Conservation (phyloP, 2,888 invertebrate genomes). For the Hirtodrosophila trivittata region DNA sequence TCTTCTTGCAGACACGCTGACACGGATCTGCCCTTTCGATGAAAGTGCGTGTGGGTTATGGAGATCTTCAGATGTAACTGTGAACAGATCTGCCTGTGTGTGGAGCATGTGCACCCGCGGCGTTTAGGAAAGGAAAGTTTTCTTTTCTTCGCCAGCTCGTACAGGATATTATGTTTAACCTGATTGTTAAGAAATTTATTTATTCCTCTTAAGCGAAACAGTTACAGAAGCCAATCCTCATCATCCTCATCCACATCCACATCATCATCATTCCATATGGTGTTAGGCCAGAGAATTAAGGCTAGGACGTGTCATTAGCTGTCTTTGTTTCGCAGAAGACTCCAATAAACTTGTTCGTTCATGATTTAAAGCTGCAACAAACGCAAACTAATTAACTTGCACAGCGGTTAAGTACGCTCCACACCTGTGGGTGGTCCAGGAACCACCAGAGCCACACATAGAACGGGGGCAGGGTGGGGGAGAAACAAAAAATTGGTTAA, state of each 20-base stretch:
- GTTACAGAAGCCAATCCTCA: constrained; percentile 2
- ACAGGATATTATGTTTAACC: constrained; percentile 36
- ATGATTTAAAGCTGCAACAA: constrained; percentile 39
- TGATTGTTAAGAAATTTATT: neutral
- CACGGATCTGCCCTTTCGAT: constrained; percentile 56
- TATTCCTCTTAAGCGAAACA: neutral
- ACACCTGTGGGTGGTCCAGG: constrained; percentile 65
- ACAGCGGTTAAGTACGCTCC: constrained; percentile 35
- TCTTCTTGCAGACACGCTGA: constrained; percentile 24
- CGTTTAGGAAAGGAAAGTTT: constrained; percentile 68
- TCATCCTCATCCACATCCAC: neutral
- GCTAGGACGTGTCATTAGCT: constrained; percentile 13
- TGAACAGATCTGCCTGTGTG: no score
- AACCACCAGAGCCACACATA: no score
- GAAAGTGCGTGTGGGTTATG: constrained; percentile 72
- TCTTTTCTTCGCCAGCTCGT: constrained; percentile 7
- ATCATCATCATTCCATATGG: no score
- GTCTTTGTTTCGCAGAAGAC: neutral
- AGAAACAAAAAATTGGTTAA: constrained; percentile 66
- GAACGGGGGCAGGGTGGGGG: no score
- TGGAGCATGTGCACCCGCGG: constrained; percentile 61
- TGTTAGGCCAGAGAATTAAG: constrained; percentile 2
- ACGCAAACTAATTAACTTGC: constrained; percentile 68
- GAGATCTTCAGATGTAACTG: constrained; percentile 6
- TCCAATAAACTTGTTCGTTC: constrained; percentile 30